Conservation (phyloP, 2,113 vertebrate species). For the Eublepharis macularius region DNA sequence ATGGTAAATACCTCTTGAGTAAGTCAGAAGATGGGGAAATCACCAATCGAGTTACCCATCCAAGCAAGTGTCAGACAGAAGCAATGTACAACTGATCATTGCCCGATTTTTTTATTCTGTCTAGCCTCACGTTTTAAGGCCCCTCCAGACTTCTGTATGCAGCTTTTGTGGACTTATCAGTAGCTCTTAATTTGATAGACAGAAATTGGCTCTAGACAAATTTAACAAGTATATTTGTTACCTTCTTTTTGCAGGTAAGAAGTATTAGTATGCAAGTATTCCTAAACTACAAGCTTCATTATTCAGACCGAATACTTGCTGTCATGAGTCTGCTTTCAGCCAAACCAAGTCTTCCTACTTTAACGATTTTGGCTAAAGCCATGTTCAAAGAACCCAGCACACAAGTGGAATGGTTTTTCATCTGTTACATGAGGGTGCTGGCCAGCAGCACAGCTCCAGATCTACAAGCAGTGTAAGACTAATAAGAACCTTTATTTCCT, state of each 20-base stretch:
- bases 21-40: too few species aligned
- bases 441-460: slow-evolving; percentile 61
- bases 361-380: slow-evolving; percentile 57
- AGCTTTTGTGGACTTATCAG: too few species aligned
- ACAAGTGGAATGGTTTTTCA: slow-evolving; percentile 68
- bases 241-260: slow-evolving; percentile 63
- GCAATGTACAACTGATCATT: too few species aligned
- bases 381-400: slow-evolving; percentile 62
- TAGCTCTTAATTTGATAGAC: too few species aligned
- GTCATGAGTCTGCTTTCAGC: slow-evolving; percentile 59
- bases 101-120: too few species aligned
- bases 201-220: not conserved
- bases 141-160: too few species aligned
- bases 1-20: too few species aligned
- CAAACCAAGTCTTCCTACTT: slow-evolving; percentile 58
- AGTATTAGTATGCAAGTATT: slow-evolving; percentile 61
- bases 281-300: slow-evolving; percentile 53
- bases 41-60: too few species aligned
- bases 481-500: not conserved
- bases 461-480: slow-evolving; percentile 65
- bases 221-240: not conserved
- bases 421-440: slow-evolving; percentile 61
- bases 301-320: slow-evolving; percentile 55
- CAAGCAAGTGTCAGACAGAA: too few species aligned
- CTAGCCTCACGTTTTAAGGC: too few species aligned